phyloP scores from a whole-genome alignment of 2,113 vertebrate genomes.

The Myrmecophaga tridactyla region DNA sequence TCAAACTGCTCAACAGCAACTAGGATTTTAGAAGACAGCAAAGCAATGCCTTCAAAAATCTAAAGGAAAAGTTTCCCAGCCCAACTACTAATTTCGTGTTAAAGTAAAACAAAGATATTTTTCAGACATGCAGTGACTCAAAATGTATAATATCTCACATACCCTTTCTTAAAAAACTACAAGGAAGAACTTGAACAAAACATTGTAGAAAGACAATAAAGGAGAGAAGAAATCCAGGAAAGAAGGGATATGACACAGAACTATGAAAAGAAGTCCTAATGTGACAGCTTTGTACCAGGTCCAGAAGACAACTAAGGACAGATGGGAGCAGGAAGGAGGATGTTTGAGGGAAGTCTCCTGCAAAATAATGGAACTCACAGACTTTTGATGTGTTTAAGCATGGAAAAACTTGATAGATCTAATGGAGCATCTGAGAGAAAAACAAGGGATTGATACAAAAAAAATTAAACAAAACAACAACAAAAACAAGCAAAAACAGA shows the following conservation, averaged over 20 bases:
- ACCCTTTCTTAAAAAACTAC: not conserved
- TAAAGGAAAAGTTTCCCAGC: not conserved
- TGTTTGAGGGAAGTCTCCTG: not conserved
- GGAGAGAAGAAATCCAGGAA: not conserved
- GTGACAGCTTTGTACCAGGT: not conserved
- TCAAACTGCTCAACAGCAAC: not conserved
- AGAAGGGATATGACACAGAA: not conserved
- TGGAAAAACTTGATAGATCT: not conserved
- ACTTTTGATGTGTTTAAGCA: not conserved
- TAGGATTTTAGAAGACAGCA: not conserved
- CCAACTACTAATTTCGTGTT: not conserved
- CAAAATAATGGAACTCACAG: not conserved
- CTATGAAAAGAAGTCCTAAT: not conserved
- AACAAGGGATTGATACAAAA: not conserved
- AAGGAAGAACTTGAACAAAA: not conserved
- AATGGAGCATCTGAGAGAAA: not conserved
- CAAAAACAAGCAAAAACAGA: not conserved
- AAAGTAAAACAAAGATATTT: conserved; percentile 29
- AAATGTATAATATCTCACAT: not conserved
- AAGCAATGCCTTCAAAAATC: conserved; percentile 21
- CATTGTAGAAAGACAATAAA: not conserved
- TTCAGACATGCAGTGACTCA: not conserved
- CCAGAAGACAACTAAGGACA: not conserved
- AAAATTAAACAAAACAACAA: not conserved
- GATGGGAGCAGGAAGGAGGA: not conserved